phyloP scores from a whole-genome alignment of 1,140 invertebrate genomes.

The Rhyzopertha dominica region DNA sequence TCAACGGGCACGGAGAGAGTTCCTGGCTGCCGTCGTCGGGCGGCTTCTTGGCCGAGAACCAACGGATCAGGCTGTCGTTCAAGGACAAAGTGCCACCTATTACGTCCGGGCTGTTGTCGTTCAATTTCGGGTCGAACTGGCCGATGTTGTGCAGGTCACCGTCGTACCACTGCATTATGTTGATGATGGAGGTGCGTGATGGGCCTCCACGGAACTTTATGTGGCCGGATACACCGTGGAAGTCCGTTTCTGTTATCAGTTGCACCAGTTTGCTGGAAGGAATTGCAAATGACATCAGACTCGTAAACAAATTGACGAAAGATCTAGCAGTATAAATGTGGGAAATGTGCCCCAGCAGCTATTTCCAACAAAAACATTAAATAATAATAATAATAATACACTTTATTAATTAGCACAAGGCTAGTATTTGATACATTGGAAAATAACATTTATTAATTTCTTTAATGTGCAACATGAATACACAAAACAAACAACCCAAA shows the following conservation, averaged over 20 bases:
- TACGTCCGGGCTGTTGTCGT: conserved; percentile 40
- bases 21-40: conserved; percentile 67
- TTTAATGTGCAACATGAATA: too few relatives aligned
- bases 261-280: conserved; percentile 50
- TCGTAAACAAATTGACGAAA: too few relatives aligned
- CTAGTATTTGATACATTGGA: too few relatives aligned
- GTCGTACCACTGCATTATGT: conserved; percentile 66
- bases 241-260: conserved; percentile 58
- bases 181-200: conserved; percentile 63
- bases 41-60: conserved; percentile 50
- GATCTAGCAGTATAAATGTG: too few relatives aligned
- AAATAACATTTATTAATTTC: too few relatives aligned
- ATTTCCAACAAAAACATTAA: too few relatives aligned
- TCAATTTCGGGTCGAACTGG: conserved; percentile 56
- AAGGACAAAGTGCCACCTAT: conserved; percentile 50
- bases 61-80: conserved; percentile 54
- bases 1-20: conserved; percentile 55
- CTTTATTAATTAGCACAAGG: too few relatives aligned
- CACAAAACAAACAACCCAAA: too few relatives aligned
- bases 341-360: too few relatives aligned
- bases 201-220: conserved; percentile 65
- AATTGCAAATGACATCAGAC: too few relatives aligned
- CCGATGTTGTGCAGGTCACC: conserved; percentile 55
- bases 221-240: conserved; percentile 70
- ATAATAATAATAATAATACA: too few relatives aligned